These are phyloP conservation scores for Drosophila baimaii DNA, from an alignment of 1,140 invertebrate species.

Conservation along the genomic window DNA sequence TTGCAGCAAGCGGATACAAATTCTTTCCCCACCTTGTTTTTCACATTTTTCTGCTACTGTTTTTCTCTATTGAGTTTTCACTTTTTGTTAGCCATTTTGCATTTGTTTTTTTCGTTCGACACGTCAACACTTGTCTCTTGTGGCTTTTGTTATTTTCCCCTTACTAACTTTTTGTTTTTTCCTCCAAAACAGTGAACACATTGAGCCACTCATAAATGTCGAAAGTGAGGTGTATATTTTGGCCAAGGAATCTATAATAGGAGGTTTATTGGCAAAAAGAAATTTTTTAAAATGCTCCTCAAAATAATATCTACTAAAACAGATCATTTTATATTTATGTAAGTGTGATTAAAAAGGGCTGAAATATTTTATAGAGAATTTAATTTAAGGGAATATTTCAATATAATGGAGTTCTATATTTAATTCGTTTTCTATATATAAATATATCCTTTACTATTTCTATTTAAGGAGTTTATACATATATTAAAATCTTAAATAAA, in stretches of 20 bases:
- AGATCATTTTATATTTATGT: not conserved
- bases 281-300: not conserved
- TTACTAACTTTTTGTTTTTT: slow-evolving; percentile 7
- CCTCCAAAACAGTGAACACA: not conserved
- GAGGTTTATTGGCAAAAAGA: not conserved
- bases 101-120: slow-evolving; percentile 24
- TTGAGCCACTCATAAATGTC: slow-evolving; percentile 52
- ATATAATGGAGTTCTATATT: too few species aligned
- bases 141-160: slow-evolving; percentile 52
- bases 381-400: too few species aligned
- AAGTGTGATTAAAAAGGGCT: not conserved
- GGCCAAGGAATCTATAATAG: not conserved
- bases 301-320: not conserved
- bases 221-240: slow-evolving; percentile 7
- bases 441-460: too few species aligned
- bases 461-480: not conserved
- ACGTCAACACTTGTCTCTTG: slow-evolving; percentile 71
- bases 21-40: slow-evolving; percentile 37
- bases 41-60: slow-evolving; percentile 21
- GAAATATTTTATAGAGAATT: not conserved
- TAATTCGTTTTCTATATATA: too few species aligned
- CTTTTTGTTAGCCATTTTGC: slow-evolving; percentile 7
- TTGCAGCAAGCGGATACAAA: slow-evolving; percentile 69
- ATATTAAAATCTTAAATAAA: not conserved
- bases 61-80: slow-evolving; percentile 2